Evolutionary conservation across 2,888 invertebrate genomes (phyloP).

Genomic region (Lasioglossum pauxillum): DNA sequence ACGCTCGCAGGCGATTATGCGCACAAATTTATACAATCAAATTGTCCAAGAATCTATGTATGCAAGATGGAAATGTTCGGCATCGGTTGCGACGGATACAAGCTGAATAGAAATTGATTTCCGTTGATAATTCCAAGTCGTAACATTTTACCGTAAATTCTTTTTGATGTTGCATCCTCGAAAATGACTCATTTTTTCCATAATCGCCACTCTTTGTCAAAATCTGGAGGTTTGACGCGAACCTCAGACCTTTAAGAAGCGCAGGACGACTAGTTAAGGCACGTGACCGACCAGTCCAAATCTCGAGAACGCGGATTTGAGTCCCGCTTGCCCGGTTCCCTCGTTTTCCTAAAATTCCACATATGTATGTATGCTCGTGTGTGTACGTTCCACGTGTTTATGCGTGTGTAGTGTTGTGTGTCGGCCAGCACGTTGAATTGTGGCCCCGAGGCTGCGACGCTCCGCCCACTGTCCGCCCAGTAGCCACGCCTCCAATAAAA

Average conservation of each 20-base stretch:
- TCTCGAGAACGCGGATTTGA: constrained; percentile 7
- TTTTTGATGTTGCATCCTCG: not conserved
- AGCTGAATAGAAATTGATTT: not conserved
- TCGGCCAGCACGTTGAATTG: not conserved
- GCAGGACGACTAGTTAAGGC: constrained; percentile 12
- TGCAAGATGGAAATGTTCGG: too few relatives aligned
- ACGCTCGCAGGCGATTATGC: not conserved
- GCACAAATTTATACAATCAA: not conserved
- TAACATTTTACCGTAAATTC: not conserved
- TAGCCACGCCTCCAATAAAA: not conserved
- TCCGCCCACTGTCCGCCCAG: not conserved
- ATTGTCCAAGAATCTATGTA: not conserved
- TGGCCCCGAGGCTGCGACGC: not conserved
- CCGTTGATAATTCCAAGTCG: not conserved
- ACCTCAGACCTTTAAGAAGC: constrained; percentile 1
- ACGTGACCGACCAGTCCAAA: constrained; percentile 7
- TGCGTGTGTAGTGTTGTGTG: not conserved
- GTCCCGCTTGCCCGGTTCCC: constrained; percentile 11
- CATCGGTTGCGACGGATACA: too few relatives aligned
- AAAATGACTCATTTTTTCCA: not conserved
- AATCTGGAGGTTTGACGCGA: not conserved
- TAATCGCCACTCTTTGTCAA: not conserved
- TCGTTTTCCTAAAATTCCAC: constrained; percentile 2
- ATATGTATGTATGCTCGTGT: constrained; percentile 8
- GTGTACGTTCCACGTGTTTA: not conserved